These are phyloP conservation scores for Cheumatopsyche charites DNA, from an alignment of 1,140 invertebrate genomes.

Conservation along the genomic window DNA sequence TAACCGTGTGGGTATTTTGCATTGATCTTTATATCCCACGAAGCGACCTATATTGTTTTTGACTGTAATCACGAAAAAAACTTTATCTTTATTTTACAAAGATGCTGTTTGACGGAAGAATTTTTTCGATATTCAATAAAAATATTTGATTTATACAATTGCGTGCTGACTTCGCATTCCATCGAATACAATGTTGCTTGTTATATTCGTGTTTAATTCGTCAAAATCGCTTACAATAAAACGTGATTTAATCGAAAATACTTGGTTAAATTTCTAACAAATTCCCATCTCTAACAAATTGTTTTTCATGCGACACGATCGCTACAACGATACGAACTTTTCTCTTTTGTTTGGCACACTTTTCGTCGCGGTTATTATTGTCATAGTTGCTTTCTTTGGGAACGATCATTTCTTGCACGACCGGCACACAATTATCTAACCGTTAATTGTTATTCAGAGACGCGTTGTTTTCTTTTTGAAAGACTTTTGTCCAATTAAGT, in stretches of 20 bases:
- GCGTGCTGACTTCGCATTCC: neutral
- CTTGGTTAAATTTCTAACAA: neutral
- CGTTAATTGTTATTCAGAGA: constrained; percentile 21
- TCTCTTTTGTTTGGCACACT: neutral
- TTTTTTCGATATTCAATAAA: neutral
- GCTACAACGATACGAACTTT: neutral
- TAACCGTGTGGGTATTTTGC: constrained; percentile 32
- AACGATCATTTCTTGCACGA: constrained; percentile 2
- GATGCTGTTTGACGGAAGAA: neutral
- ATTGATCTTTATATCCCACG: constrained; percentile 14
- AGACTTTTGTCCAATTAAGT: constrained; percentile 27
- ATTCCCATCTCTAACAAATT: neutral
- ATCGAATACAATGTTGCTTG: too few species aligned
- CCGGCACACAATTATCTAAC: constrained; percentile 15
- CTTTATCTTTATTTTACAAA: neutral
- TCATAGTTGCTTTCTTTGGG: constrained; percentile 4
- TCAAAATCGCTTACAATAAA: too few species aligned
- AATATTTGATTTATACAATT: neutral
- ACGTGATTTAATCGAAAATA: too few species aligned
- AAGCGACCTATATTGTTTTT: constrained; percentile 19
- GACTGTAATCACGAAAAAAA: constrained; percentile 13
- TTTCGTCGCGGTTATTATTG: neutral
- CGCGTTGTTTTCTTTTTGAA: constrained; percentile 12
- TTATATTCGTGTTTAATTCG: too few species aligned
- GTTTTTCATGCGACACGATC: neutral